Percentiles rank a stretch among this genome's conserved stretches.
phyloP scores from a whole-genome alignment of 2,113 vertebrate genomes.

The Indicator indicator region DNA sequence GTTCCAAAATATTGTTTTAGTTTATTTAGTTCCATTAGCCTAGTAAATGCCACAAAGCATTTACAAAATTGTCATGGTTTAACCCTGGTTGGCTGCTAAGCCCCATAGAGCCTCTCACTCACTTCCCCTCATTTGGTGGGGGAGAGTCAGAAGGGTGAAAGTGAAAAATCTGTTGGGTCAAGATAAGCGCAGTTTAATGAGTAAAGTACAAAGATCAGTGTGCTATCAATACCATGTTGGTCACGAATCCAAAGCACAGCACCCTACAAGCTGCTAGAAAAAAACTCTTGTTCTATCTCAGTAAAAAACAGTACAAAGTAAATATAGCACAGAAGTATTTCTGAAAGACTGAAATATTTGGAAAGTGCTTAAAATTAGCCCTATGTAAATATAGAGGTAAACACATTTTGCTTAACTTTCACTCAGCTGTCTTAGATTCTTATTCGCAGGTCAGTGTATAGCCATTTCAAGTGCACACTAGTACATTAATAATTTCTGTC shows the following conservation, averaged over 20 bases:
- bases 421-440: neutral
- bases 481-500: neutral
- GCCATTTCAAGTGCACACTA: neutral
- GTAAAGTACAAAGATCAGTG: neutral
- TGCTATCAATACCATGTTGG: neutral
- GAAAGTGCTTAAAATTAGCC: constrained; percentile 17
- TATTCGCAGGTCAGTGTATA: neutral
- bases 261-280: neutral
- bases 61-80: neutral
- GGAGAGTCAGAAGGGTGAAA: neutral
- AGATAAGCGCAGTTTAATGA: neutral
- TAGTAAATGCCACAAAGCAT: neutral
- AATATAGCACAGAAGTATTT: neutral
- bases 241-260: neutral
- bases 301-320: neutral
- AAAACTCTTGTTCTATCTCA: neutral
- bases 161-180: neutral
- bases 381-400: neutral
- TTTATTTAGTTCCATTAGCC: neutral
- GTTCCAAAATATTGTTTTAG: neutral
- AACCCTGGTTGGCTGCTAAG: neutral
- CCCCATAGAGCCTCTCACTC: fast-evolving
- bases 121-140: fast-evolving
- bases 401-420: neutral
- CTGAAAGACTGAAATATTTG: constrained; percentile 7